Conservation (phyloP, 2,888 invertebrate species). For the Alloplasta piceator region DNA sequence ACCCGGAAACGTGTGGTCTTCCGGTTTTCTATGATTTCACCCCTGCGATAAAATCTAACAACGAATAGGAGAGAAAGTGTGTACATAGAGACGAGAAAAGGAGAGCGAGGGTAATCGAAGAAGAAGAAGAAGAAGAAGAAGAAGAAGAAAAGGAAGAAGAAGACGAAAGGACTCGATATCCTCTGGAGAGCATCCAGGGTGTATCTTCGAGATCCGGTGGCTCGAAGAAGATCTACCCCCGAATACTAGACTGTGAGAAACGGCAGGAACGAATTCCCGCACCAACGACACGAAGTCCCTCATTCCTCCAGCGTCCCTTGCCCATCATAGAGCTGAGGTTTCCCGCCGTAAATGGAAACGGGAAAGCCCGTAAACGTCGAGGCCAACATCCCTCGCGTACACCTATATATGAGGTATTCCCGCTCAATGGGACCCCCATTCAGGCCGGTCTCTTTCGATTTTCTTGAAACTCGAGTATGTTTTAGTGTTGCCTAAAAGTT, state of each 20-base stretch:
- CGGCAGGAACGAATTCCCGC: constrained; percentile 43
- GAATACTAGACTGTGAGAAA: constrained; percentile 36
- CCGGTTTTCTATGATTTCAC: constrained; percentile 41
- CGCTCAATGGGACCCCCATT: background rate
- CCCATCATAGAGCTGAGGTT: constrained; percentile 14
- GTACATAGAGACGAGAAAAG: constrained; percentile 21
- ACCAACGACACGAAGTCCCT: background rate
- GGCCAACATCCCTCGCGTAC: constrained; percentile 23
- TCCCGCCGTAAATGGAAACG: constrained; percentile 39
- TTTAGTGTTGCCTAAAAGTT: no score
- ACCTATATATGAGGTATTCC: background rate
- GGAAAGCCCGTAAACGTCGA: constrained; percentile 43
- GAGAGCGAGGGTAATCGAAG: constrained; percentile 31
- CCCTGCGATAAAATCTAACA: constrained; percentile 20
- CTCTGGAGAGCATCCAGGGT: constrained; percentile 28
- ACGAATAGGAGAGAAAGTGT: constrained; percentile 45
- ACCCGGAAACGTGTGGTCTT: background rate
- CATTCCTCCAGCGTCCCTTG: no score
- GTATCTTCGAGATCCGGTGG: constrained; percentile 36
- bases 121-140: no score
- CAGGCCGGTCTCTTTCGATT: no score
- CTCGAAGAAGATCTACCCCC: background rate
- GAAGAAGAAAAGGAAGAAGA: background rate
- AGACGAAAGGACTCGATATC: constrained; percentile 25
- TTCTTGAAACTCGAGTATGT: no score